Conservation (phyloP, 2,797 vertebrate species). For the Miichthys miiuy region DNA sequence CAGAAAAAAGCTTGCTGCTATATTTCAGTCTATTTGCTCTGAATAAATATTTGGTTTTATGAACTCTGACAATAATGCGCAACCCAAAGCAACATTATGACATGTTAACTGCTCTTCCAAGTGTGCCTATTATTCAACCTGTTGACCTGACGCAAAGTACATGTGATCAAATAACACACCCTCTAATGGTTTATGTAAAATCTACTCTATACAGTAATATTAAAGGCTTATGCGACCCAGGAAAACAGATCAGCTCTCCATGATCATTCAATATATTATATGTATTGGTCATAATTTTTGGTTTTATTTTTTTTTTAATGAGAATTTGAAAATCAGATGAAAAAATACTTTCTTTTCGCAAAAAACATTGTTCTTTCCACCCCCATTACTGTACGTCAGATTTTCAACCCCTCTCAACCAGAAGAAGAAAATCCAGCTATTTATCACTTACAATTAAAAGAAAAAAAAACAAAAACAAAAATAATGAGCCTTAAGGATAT, state of each 20-base stretch:
- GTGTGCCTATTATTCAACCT: slow-evolving; percentile 3
- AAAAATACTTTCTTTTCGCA: background rate
- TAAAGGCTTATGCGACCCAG: slow-evolving; percentile 19
- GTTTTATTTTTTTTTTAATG: background rate
- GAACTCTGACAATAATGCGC: slow-evolving; percentile 41
- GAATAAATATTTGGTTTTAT: slow-evolving; percentile 77
- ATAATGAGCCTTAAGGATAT: slow-evolving; percentile 3
- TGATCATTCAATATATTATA: slow-evolving; percentile 13
- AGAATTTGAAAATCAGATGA: background rate
- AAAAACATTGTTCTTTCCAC: background rate
- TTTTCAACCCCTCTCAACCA: background rate
- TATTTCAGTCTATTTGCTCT: slow-evolving; percentile 53
- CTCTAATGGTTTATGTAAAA: background rate
- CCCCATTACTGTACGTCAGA: background rate
- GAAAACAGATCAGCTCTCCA: slow-evolving; percentile 16
- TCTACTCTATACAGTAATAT: slow-evolving; percentile 28
- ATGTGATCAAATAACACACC: slow-evolving; percentile 7
- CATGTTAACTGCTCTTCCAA: slow-evolving; percentile 3
- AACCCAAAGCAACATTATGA: slow-evolving; percentile 4
- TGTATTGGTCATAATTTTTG: slow-evolving; percentile 9
- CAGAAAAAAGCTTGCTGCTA: slow-evolving; percentile 52
- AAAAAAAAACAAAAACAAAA: background rate
- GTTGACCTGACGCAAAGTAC: slow-evolving; percentile 4
- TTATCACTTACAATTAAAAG: background rate
- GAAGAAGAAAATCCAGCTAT: background rate